phyloP scores from a whole-genome alignment of 2,113 vertebrate genomes.

The Brienomyrus longianalis region DNA sequence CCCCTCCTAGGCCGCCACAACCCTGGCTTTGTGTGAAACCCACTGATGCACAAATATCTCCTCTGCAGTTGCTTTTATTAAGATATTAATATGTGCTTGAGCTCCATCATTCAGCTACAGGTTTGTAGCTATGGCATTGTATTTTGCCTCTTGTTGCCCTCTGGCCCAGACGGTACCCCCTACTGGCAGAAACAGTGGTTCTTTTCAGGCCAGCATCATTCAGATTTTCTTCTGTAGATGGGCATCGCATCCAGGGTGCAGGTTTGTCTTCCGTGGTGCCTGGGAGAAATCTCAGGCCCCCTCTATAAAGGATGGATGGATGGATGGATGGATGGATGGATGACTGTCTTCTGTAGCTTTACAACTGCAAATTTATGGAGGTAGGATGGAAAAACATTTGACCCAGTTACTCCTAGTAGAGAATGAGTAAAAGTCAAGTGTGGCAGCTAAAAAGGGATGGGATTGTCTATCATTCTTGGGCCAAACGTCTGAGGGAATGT shows the following conservation, averaged over 20 bases:
- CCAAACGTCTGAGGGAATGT: not conserved
- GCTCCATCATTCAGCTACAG: not conserved
- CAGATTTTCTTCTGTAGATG: not conserved
- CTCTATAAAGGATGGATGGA: not conserved
- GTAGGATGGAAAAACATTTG: not conserved
- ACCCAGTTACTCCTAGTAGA: not conserved
- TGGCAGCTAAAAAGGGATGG: not conserved
- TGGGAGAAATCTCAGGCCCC: not conserved
- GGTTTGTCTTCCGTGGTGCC: not conserved
- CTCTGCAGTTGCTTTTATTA: not conserved
- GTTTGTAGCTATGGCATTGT: not conserved
- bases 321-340: not conserved
- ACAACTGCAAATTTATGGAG: not conserved
- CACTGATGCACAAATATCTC: not conserved
- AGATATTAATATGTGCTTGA: not conserved
- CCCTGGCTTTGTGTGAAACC: conserved; percentile 10
- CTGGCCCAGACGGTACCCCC: not conserved
- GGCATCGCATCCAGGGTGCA: not conserved
- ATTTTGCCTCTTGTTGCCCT: not conserved
- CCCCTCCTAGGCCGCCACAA: conserved; percentile 12
- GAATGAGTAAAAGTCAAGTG: not conserved
- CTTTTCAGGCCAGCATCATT: not conserved
- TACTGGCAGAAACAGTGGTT: not conserved
- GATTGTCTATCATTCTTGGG: not conserved
- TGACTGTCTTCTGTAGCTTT: not conserved